A percentile compares a stretch with the other conserved stretches of the same genome.
Evolutionary conservation across 92 coral and sea anemone genomes (phyloP).

Genomic region (Chrysogorgia sp.): DNA sequence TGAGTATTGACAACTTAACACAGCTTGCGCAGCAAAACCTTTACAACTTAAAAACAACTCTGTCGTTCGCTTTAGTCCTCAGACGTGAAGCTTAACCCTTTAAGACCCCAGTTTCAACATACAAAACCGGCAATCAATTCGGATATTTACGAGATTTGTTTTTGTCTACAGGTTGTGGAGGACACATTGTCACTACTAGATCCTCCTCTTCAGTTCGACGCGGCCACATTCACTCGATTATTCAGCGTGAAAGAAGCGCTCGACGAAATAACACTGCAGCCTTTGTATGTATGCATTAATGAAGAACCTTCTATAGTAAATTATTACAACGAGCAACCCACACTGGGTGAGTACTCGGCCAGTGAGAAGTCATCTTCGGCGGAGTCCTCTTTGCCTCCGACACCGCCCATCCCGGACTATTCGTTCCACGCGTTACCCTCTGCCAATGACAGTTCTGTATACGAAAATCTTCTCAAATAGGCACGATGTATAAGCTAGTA

Average conservation of each 20-base stretch:
- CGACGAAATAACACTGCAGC: conserved; percentile 65
- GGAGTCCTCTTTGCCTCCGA: conserved; percentile 3
- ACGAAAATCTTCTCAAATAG: conserved; percentile 1
- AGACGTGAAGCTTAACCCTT: too few species aligned
- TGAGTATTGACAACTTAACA: too few species aligned
- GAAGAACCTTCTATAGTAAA: conserved; percentile 20
- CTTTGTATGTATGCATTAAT: conserved; percentile 71
- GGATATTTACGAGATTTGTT: too few species aligned
- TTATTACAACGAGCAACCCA: conserved; percentile 10
- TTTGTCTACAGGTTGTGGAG: conserved; percentile 60
- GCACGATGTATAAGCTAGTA: too few species aligned
- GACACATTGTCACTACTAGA: conserved; percentile 55
- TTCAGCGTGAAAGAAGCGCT: conserved; percentile 55
- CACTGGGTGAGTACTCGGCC: not conserved
- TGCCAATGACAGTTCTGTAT: not conserved
- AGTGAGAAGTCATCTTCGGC: not conserved
- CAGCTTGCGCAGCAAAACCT: too few species aligned
- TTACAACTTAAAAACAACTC: too few species aligned
- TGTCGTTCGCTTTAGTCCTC: too few species aligned
- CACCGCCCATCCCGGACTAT: conserved; percentile 17
- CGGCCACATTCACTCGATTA: conserved; percentile 59
- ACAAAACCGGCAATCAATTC: too few species aligned
- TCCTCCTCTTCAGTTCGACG: conserved; percentile 50
- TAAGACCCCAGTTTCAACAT: too few species aligned
- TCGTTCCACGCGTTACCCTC: conserved; percentile 1